A percentile compares a stretch with the other conserved stretches of the same genome.
These are phyloP conservation scores for Gymnothorax reevesii DNA, from an alignment of 2,797 vertebrate genomes.

Conservation along the genomic window DNA sequence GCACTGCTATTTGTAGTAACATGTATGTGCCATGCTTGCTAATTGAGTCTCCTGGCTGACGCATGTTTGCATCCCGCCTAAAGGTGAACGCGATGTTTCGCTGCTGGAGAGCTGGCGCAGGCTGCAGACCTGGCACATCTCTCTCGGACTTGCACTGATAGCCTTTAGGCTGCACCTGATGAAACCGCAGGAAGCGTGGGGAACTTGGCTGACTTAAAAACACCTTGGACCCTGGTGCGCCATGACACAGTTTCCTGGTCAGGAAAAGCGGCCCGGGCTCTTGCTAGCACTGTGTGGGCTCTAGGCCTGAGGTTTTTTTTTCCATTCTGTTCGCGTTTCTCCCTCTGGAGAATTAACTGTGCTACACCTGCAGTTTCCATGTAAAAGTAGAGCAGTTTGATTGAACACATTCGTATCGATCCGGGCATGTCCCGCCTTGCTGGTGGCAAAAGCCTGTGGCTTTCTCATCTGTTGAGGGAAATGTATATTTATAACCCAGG, in stretches of 20 bases:
- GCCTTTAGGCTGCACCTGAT: background rate
- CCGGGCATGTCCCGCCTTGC: background rate
- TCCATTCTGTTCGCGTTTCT: background rate
- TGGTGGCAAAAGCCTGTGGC: background rate
- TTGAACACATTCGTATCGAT: background rate
- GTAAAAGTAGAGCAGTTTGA: background rate
- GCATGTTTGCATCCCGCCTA: background rate
- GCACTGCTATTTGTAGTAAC: background rate
- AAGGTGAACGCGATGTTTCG: background rate
- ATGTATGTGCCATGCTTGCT: background rate
- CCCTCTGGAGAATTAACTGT: background rate
- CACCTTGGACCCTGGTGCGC: background rate
- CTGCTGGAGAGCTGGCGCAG: background rate
- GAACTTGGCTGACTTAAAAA: background rate
- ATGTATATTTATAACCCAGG: background rate
- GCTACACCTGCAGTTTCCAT: slow-evolving; percentile 1
- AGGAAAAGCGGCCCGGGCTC: background rate
- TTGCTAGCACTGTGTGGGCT: background rate
- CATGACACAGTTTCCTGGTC: background rate
- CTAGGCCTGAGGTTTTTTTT: background rate
- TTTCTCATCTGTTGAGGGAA: background rate
- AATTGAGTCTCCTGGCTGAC: background rate
- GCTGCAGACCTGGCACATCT: background rate
- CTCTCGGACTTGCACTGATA: background rate
- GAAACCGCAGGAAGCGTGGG: background rate